A percentile compares a stretch with the other conserved stretches of the same genome.
Conservation (phyloP, 2,888 invertebrate genomes). For the Temnothorax rugatulus region DNA sequence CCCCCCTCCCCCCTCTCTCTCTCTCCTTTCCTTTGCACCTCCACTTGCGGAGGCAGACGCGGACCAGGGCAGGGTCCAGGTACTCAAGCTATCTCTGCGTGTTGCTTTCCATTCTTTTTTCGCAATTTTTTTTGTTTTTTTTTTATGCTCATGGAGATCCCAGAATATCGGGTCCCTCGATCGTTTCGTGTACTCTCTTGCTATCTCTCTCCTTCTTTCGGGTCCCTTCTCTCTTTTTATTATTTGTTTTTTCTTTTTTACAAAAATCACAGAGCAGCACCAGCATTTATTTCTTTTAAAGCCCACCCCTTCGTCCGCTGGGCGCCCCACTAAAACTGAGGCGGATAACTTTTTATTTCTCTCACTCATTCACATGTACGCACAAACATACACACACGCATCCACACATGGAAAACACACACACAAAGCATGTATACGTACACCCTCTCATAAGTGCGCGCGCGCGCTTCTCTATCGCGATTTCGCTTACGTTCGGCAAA, state of each 20-base stretch:
- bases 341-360: constrained; percentile 57
- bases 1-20: too few relatives aligned
- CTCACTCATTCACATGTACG: neutral
- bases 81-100: constrained; percentile 82
- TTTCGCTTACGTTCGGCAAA: constrained; percentile 58
- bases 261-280: constrained; percentile 85
- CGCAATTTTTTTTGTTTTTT: constrained; percentile 55
- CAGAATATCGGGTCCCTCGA: constrained; percentile 37
- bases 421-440: neutral
- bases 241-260: constrained; percentile 75
- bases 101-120: constrained; percentile 55
- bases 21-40: constrained; percentile 43
- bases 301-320: constrained; percentile 79
- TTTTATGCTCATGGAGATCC: constrained; percentile 28
- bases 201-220: constrained; percentile 2
- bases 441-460: neutral
- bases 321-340: constrained; percentile 82
- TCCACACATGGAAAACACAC: neutral
- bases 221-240: constrained; percentile 7
- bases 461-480: constrained; percentile 51
- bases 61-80: constrained; percentile 84
- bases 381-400: neutral
- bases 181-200: constrained; percentile 62
- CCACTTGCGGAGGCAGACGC: constrained; percentile 77
- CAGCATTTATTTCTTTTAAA: constrained; percentile 81